phyloP scores from a whole-genome alignment of 2,888 invertebrate genomes.

The Cremastobaeus sp. region DNA sequence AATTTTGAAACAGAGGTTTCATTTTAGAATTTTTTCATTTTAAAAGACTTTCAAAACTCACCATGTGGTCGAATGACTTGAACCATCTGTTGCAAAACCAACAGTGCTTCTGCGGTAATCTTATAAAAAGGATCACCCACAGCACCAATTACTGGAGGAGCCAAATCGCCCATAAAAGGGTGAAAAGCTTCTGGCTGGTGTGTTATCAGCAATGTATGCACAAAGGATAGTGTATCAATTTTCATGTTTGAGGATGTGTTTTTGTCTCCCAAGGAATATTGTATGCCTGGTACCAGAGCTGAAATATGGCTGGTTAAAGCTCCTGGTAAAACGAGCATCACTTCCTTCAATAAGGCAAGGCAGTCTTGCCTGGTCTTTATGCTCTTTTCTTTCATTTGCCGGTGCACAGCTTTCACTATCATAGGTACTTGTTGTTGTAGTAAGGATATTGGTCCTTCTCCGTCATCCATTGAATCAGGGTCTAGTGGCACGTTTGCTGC shows the following conservation, averaged over 20 bases:
- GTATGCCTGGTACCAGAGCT: constrained; percentile 91
- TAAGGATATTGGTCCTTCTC: constrained; percentile 83
- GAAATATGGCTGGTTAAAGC: constrained; percentile 91
- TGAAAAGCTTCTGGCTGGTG: constrained; percentile 90
- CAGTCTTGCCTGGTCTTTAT: constrained; percentile 95
- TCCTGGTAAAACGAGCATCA: constrained; percentile 92
- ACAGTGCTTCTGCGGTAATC: constrained; percentile 96
- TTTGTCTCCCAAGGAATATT: constrained; percentile 93
- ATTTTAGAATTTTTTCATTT: not conserved
- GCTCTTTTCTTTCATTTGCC: constrained; percentile 90
- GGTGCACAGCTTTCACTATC: constrained; percentile 93
- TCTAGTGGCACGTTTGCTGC: constrained; percentile 83
- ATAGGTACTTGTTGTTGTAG: constrained; percentile 83
- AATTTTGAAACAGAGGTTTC: constrained; percentile 5
- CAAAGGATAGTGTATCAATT: constrained; percentile 96
- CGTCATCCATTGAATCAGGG: constrained; percentile 85
- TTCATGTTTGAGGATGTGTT: constrained; percentile 98
- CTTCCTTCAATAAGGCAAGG: constrained; percentile 92
- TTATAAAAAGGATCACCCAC: constrained; percentile 99
- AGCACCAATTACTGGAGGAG: constrained; percentile 91
- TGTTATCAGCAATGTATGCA: constrained; percentile 89
- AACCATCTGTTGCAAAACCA: constrained; percentile 95
- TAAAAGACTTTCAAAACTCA: constrained; percentile 67
- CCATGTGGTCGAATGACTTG: constrained; percentile 94
- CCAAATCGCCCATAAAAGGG: constrained; percentile 86